Evolutionary conservation across 1,140 invertebrate species (phyloP).

Genomic region (Drosophila prosaltans): DNA sequence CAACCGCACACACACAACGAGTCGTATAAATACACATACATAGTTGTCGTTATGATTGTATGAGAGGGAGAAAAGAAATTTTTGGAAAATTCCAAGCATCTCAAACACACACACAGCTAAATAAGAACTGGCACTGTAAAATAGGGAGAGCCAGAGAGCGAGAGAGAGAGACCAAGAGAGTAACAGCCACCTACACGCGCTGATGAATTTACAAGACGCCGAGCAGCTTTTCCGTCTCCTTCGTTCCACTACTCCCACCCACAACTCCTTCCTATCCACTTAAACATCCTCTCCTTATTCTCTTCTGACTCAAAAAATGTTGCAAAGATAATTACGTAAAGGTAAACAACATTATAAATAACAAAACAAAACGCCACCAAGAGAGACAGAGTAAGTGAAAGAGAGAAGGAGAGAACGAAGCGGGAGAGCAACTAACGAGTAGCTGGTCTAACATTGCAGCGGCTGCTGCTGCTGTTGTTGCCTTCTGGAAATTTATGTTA

Average conservation of each 20-base stretch:
- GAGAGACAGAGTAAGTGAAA: conserved; percentile 12
- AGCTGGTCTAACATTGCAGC: conserved; percentile 41
- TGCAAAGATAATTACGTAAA: conserved; percentile 79
- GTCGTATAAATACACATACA: conserved; percentile 5
- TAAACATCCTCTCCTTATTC: background rate
- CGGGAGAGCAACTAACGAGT: conserved; percentile 34
- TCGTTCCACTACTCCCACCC: background rate
- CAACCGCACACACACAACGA: conserved; percentile 23
- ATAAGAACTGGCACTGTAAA: conserved; percentile 7
- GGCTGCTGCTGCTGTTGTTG: conserved; percentile 5
- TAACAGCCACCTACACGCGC: conserved; percentile 34
- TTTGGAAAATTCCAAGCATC: conserved; percentile 80
- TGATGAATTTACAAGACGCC: conserved; percentile 12
- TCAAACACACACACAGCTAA: conserved; percentile 24
- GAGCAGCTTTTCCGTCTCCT: conserved; percentile 20
- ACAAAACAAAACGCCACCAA: conserved; percentile 46
- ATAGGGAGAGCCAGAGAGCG: conserved; percentile 7
- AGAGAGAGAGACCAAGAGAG: conserved; percentile 21
- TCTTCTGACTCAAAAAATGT: conserved; percentile 43
- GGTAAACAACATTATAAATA: conserved; percentile 76
- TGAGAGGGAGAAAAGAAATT: conserved; percentile 52
- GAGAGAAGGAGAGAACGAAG: conserved; percentile 12
- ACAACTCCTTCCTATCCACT: background rate
- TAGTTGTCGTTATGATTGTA: conserved; percentile 18
- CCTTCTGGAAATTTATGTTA: conserved; percentile 40